These are phyloP conservation scores for Phenganax stokvisi DNA, from an alignment of 92 coral and sea anemone species.

Conservation along the genomic window DNA sequence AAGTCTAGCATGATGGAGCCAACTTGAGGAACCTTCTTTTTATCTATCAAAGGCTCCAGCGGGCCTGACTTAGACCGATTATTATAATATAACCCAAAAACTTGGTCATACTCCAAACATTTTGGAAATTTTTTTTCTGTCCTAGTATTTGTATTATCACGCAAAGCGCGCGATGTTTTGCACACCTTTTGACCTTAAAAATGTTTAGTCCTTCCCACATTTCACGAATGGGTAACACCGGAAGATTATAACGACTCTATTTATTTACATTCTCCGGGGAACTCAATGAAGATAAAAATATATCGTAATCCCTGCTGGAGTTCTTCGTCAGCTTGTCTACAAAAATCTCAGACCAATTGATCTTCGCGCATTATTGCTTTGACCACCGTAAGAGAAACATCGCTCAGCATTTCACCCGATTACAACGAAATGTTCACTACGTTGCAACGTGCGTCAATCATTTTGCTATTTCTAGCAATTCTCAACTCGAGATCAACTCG, in stretches of 20 bases:
- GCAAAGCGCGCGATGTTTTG: constrained; percentile 5
- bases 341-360: constrained; percentile 13
- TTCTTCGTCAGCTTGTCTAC: constrained; percentile 26
- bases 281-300: constrained; percentile 5
- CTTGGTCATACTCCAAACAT: background rate
- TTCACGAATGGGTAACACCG: background rate
- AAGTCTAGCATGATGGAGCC: constrained; percentile 17
- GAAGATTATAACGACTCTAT: background rate
- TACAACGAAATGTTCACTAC: background rate
- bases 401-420: background rate
- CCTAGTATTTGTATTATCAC: background rate
- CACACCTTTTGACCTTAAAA: too few species aligned
- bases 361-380: constrained; percentile 7
- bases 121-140: background rate
- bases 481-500: background rate
- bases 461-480: background rate
- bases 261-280: constrained; percentile 15
- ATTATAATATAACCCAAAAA: background rate
- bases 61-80: constrained; percentile 13
- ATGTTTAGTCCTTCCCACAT: background rate
- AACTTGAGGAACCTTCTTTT: background rate
- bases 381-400: constrained; percentile 1
- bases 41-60: background rate
- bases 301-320: constrained; percentile 15
- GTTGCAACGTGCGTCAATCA: background rate